phyloP scores from a whole-genome alignment of 2,888 invertebrate genomes.

The Biston stratarius region DNA sequence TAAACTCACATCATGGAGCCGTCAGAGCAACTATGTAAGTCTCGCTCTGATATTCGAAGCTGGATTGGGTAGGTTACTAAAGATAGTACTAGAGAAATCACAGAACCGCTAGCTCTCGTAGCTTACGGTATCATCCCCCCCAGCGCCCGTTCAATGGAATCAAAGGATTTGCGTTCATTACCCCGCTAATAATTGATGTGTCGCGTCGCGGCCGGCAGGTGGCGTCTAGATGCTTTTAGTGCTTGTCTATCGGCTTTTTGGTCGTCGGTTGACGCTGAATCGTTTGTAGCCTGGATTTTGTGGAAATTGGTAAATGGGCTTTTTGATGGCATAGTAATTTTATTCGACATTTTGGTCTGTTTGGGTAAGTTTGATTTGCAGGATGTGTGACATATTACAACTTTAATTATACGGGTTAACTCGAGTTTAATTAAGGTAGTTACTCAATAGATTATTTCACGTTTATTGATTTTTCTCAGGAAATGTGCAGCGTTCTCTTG shows the following conservation, averaged over 20 bases:
- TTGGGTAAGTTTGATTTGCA: neutral
- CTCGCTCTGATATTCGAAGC: no score
- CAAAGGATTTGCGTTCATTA: constrained; percentile 86
- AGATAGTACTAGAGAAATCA: constrained; percentile 1
- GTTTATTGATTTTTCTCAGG: no score
- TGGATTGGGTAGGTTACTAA: no score
- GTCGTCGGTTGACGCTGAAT: constrained; percentile 21
- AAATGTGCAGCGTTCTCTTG: no score
- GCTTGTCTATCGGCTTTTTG: constrained; percentile 32
- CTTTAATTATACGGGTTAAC: no score
- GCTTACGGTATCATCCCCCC: constrained; percentile 58
- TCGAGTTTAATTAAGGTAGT: no score
- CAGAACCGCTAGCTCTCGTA: constrained; percentile 17
- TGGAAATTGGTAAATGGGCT: constrained; percentile 10
- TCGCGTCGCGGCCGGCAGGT: constrained; percentile 50
- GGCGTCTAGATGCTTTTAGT: constrained; percentile 49
- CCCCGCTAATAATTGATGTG: constrained; percentile 80
- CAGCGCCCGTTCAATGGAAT: constrained; percentile 83
- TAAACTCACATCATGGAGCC: no score
- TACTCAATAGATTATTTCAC: no score
- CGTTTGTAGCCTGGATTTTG: constrained; percentile 20
- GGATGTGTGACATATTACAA: neutral
- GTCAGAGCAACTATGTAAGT: no score
- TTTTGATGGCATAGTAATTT: neutral
- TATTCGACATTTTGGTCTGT: neutral